phyloP scores from a whole-genome alignment of 1,140 invertebrate species.

The Lasaia peninsularis region DNA sequence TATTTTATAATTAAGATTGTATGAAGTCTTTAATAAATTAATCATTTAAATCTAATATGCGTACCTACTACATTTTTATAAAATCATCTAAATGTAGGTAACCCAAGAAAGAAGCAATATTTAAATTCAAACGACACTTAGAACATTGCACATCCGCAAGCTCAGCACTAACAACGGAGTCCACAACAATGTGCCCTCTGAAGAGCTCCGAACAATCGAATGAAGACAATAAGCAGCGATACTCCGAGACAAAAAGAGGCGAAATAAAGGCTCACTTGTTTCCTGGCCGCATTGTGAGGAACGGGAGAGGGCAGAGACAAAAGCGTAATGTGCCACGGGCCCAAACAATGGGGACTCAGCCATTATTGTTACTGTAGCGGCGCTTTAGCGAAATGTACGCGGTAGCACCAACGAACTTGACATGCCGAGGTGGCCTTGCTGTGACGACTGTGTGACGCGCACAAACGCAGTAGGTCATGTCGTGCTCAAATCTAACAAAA shows the following conservation, averaged over 20 bases:
- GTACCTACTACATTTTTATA: not conserved
- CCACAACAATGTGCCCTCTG: constrained; percentile 75
- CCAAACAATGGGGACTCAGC: constrained; percentile 71
- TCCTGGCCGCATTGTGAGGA: constrained; percentile 76
- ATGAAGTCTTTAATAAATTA: too few relatives aligned
- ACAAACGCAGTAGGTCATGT: constrained; percentile 39
- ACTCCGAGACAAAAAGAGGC: constrained; percentile 76
- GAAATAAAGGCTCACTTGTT: constrained; percentile 77
- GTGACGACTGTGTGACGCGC: constrained; percentile 35
- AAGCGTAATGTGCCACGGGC: constrained; percentile 75
- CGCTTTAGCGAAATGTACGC: constrained; percentile 68
- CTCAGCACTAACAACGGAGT: constrained; percentile 73
- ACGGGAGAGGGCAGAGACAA: constrained; percentile 75
- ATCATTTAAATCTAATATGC: too few relatives aligned
- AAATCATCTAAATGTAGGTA: constrained; percentile 6
- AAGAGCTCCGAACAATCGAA: constrained; percentile 76
- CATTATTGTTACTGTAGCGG: constrained; percentile 76
- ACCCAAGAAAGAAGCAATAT: constrained; percentile 25
- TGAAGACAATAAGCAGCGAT: constrained; percentile 77
- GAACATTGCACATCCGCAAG: constrained; percentile 72
- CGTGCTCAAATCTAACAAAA: constrained; percentile 17
- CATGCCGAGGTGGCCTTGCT: constrained; percentile 66
- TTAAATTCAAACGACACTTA: constrained; percentile 71
- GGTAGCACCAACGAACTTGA: constrained; percentile 66
- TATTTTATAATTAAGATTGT: too few relatives aligned